A percentile compares a stretch with the other conserved stretches of the same genome.
Evolutionary conservation across 2,113 vertebrate genomes (phyloP).

Genomic region (Myotis brandtii): DNA sequence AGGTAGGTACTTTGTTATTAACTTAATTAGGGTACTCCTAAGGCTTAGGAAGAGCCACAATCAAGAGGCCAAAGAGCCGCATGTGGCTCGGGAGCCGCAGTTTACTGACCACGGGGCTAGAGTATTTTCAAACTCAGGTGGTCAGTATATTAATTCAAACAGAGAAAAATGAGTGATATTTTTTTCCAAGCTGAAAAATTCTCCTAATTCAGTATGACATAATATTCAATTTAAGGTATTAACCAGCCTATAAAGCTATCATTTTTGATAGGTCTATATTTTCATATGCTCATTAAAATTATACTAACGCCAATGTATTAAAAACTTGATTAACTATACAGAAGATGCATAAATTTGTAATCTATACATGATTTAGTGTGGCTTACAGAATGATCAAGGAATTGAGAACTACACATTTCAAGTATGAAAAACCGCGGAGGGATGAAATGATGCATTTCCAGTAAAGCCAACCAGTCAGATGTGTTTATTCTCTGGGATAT

Average conservation of each 20-base stretch:
- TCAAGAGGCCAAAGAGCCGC: too few relatives aligned
- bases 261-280: background rate
- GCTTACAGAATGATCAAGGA: background rate
- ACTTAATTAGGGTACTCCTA: too few relatives aligned
- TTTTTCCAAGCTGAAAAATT: constrained; percentile 15
- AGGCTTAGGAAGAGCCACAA: too few relatives aligned
- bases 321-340: constrained; percentile 56
- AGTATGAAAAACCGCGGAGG: background rate
- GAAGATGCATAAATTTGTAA: constrained; percentile 46
- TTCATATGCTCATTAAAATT: constrained; percentile 68
- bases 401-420: background rate
- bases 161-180: background rate
- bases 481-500: background rate
- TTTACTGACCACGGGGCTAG: too few relatives aligned
- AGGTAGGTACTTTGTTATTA: too few relatives aligned
- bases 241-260: constrained; percentile 54
- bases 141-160: background rate
- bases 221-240: constrained; percentile 39
- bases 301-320: constrained; percentile 50
- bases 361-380: constrained; percentile 4
- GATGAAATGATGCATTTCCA: constrained; percentile 3
- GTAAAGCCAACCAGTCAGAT: background rate
- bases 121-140: background rate
- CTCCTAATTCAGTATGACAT: constrained; percentile 17
- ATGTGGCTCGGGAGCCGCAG: too few relatives aligned